A percentile compares a stretch with the other conserved stretches of the same genome.
phyloP scores from a whole-genome alignment of 2,888 invertebrate species.

The Aphrophora alni region DNA sequence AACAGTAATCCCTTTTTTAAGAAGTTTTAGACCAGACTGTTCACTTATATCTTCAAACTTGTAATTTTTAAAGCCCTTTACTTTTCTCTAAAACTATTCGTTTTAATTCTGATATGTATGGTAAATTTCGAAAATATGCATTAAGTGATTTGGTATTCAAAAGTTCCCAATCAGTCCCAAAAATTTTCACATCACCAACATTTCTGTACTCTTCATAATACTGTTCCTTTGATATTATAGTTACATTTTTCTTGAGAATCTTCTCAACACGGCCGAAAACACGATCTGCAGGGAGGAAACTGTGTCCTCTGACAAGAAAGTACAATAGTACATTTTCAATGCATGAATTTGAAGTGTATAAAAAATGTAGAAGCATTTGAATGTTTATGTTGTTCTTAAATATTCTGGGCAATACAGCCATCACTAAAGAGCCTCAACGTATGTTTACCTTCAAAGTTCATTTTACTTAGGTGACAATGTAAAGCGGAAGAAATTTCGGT shows the following conservation, averaged over 20 bases:
- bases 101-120: neutral
- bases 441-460: no score
- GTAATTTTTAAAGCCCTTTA: constrained; percentile 9
- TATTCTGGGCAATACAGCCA: neutral
- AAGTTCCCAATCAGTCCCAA: neutral
- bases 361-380: no score
- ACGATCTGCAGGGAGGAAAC: no score
- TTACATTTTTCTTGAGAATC: neutral
- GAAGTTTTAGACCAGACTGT: neutral
- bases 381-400: neutral
- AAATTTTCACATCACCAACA: no score
- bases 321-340: neutral
- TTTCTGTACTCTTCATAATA: neutral
- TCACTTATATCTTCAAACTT: constrained; percentile 19
- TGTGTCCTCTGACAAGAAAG: no score
- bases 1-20: neutral
- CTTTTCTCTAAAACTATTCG: no score
- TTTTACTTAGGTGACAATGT: neutral
- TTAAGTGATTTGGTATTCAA: no score
- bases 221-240: no score
- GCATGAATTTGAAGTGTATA: no score
- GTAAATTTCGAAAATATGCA: no score
- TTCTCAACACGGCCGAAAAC: no score
- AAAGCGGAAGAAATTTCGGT: neutral
- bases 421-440: no score